Conservation (phyloP, 2,113 vertebrate species). For the Hypocryptadius cinnamomeus region DNA sequence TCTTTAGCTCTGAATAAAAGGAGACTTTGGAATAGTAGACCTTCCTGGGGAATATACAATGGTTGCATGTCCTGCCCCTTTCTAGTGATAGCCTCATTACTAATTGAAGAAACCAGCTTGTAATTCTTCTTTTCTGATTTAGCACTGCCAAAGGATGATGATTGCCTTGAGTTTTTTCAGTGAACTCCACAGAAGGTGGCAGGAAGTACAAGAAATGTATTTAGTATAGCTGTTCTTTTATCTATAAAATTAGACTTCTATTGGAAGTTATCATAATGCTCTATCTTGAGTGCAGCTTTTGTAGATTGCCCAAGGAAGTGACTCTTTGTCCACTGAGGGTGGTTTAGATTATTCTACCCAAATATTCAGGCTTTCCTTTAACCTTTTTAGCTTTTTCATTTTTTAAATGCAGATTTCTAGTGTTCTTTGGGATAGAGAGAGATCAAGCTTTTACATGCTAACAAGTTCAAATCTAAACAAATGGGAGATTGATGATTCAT, state of each 20-base stretch:
- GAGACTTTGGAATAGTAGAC: background rate
- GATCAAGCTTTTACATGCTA: constrained; percentile 80
- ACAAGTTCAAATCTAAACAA: constrained; percentile 81
- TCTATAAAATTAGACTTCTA: background rate
- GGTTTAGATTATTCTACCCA: background rate
- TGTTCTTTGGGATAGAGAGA: constrained; percentile 79
- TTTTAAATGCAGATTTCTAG: constrained; percentile 76
- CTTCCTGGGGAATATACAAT: background rate
- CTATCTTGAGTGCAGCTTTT: background rate
- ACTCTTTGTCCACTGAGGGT: background rate
- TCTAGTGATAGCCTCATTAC: background rate
- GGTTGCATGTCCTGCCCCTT: background rate
- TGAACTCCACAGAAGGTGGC: background rate
- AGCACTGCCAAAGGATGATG: background rate
- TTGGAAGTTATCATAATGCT: background rate
- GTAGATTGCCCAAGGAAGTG: background rate
- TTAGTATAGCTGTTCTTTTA: background rate
- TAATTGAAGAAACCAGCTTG: background rate
- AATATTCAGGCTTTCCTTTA: background rate
- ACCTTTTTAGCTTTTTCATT: background rate
- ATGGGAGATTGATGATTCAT: constrained; percentile 86
- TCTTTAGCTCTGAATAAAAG: no score
- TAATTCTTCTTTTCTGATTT: background rate
- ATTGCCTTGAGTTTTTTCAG: background rate
- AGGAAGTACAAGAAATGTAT: background rate